Base-by-base conservation (phyloP, 2,888 invertebrate species). In the Clepsis dumicolana region DNA sequence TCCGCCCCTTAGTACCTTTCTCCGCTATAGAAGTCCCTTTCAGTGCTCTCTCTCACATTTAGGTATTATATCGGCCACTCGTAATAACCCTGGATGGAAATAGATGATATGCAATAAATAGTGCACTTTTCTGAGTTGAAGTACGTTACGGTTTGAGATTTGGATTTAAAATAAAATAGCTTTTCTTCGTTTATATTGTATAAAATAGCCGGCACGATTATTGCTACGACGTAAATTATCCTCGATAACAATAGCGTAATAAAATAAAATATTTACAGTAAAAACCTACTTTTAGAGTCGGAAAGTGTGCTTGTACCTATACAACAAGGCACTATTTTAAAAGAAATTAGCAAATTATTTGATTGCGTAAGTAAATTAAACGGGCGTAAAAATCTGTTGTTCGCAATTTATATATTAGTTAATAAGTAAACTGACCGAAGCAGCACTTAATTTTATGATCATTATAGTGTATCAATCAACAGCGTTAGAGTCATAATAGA, bases 71-170 rank as follows among this genome's bases (percentile, higher is more conserved):
- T 85, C 78, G 78, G 76, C 79, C 82, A 80, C 86, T 83, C 82
- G 80, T 80, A 88, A 87, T 88, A 86, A 86, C 82, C 82, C 77
- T 82, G 78, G 86, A 89, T 90, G 81, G 79, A 90, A 91, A 91
- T 91, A 91, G 87, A 86, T 77, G 75, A 32, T 4, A 14, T 56
- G 53, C 56, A 44, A 27, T 56, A 64, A 44, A 29, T 64, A 48
- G n/a, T 56, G 56, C 64, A 48, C 24, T 54, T 48, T 41, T 16
- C 25, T 48, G 24, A 41, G 2, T 7, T 18, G 10, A 18, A 21
- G 18, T 48, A 18, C 21, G 12, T 1, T 62, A 27, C 2, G 32
- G 14, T 4, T 24, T 52, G 12, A 1, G 7, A 25, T 52, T n/a
- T 52, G 5, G 25, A 48, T 48, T 52, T 52, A 2, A 8, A 4